Conservation (phyloP, 2,888 invertebrate genomes). For the Leptogaster cylindrica region DNA sequence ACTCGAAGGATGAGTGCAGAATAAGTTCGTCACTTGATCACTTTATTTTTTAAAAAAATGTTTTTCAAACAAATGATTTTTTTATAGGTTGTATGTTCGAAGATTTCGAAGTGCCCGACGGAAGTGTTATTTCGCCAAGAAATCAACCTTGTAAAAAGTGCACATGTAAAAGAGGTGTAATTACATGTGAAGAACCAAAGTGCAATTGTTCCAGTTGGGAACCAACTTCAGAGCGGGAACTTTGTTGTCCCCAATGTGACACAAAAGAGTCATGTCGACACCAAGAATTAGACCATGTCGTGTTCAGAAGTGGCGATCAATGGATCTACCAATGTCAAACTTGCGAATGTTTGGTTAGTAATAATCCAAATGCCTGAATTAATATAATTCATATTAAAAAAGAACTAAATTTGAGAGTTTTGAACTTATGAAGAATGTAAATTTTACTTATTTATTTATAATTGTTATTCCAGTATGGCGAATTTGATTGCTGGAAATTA, state of each 20-base stretch:
- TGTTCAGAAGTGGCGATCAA: constrained; percentile 80
- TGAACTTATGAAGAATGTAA: no score
- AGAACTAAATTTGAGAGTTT: neutral
- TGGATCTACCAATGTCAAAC: constrained; percentile 93
- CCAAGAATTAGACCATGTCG: constrained; percentile 77
- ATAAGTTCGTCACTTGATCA: constrained; percentile 67
- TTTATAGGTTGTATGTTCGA: constrained; percentile 77
- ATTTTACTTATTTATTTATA: constrained; percentile 22
- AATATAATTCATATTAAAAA: neutral
- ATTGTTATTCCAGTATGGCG: constrained; percentile 69
- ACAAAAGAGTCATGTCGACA: constrained; percentile 76
- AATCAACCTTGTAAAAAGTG: constrained; percentile 64
- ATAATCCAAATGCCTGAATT: neutral
- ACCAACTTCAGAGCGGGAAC: constrained; percentile 61
- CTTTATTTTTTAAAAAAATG: neutral
- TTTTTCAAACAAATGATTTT: neutral
- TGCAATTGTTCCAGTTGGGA: constrained; percentile 69
- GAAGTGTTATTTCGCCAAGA: constrained; percentile 64
- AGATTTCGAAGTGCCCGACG: constrained; percentile 69
- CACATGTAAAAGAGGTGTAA: constrained; percentile 67
- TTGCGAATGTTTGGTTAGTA: constrained; percentile 83
- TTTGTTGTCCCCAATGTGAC: constrained; percentile 85
- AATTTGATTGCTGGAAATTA: constrained; percentile 88
- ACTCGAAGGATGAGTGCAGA: constrained; percentile 66
- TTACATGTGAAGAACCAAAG: constrained; percentile 70